Base-by-base conservation (phyloP, 92 coral and sea anemone species). In the Epizoanthus illoricatus region DNA sequence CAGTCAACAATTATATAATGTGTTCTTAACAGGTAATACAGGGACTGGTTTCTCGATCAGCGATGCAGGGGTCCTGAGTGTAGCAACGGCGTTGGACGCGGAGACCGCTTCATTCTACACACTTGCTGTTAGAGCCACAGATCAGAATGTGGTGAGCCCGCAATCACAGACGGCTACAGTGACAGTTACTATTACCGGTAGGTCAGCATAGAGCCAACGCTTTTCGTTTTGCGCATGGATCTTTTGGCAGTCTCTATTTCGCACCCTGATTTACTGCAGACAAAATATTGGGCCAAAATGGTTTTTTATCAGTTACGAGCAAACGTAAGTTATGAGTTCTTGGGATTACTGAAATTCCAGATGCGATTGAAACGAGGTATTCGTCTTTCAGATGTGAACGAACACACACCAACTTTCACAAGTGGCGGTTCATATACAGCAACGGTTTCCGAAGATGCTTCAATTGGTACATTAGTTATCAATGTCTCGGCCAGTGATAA, bases 341-440 rank as follows among this genome's bases (percentile, higher is more conserved):
- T 49, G 56, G 8, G 11, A 7, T 8, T 49, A 49, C 15, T 1
- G 56, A 49, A 49, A 13, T 49, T 49, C 9, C 3, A 49, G 56
- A 8, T 49, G 9, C 0, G 56, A 49, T 49, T 49, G 56, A 49
- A 49, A 49, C 11, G 56, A 49, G 11, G 43, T 3, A 43, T 49
- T 47, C 39, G 20, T 68, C 65, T 80, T 59, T 4, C 65, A 80
- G 97, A 92, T 81, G 80, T 87, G 45, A 92, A 92, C 72, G 97
- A 92, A 28, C 89, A 92, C 75, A 83, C 87, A 18, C 97, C 97
- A 8, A 70, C 56, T 45, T 92, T 92, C 84, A 83, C 81, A 39
- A 86, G 67, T 78, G 94, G 94, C 43, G 87, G 87, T 0, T 91
- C 97, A 1, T 92, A 92, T 57, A 80, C 87, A 15, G 87, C 92